A percentile compares a stretch with the other conserved stretches of the same genome.
Evolutionary conservation across 2,888 invertebrate genomes (phyloP).

Genomic region (Junonia oenone): DNA sequence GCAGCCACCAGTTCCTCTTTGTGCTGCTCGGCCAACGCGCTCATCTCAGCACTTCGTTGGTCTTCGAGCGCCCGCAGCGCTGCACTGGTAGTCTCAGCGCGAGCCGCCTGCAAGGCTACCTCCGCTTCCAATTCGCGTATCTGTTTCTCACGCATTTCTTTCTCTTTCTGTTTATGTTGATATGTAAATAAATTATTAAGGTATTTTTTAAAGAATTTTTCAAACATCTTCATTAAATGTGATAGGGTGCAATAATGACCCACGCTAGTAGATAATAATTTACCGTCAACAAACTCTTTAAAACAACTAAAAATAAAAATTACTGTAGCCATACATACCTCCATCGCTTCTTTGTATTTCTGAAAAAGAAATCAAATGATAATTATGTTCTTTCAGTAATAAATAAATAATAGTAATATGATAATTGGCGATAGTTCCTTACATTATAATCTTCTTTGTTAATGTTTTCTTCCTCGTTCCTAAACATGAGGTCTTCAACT

Average conservation of each 20-base stretch:
- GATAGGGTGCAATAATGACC: no score
- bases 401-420: background rate
- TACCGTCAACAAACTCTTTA: no score
- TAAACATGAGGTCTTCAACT: conserved; percentile 93
- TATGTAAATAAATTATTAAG: background rate
- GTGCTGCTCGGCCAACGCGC: conserved; percentile 56
- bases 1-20: conserved; percentile 68
- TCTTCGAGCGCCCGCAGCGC: conserved; percentile 55
- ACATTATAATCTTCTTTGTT: conserved; percentile 94
- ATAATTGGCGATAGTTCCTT: no score
- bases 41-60: conserved; percentile 52
- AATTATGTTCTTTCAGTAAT: conserved; percentile 4
- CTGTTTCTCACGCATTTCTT: conserved; percentile 70
- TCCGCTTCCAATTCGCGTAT: conserved; percentile 68
- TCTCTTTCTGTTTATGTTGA: conserved; percentile 47
- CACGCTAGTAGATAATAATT: no score
- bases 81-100: conserved; percentile 59
- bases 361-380: conserved; percentile 48
- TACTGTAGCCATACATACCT: conserved; percentile 44
- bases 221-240: no score
- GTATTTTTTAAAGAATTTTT: background rate
- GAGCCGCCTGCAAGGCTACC: conserved; percentile 51
- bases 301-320: no score
- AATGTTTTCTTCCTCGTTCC: conserved; percentile 94
- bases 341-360: conserved; percentile 74